Percentiles rank a stretch among this genome's conserved stretches.
phyloP scores from a whole-genome alignment of 1,140 invertebrate species.

The Aricia agestis region DNA sequence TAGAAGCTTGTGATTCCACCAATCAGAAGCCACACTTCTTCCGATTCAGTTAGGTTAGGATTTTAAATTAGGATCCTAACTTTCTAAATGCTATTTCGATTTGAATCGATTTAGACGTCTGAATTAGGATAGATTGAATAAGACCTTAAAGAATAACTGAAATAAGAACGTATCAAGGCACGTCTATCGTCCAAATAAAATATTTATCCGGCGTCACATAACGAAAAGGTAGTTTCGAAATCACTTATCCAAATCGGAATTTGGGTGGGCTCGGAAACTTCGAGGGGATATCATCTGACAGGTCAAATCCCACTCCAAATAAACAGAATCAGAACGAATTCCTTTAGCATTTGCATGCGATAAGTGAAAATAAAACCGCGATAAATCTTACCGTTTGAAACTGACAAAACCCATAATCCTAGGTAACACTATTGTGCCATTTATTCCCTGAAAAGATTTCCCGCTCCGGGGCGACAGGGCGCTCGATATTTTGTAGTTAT shows the following conservation, averaged over 20 bases:
- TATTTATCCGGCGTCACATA: neutral
- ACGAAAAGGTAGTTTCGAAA: neutral
- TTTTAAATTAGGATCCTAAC: too few relatives aligned
- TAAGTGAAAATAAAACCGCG: conserved; percentile 8
- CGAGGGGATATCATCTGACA: neutral
- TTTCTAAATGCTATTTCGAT: too few relatives aligned
- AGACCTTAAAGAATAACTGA: too few relatives aligned
- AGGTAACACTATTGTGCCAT: conserved; percentile 30
- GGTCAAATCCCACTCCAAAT: neutral
- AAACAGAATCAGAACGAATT: conserved; percentile 5
- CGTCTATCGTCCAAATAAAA: neutral
- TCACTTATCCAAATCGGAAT: neutral
- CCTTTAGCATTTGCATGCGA: conserved; percentile 2
- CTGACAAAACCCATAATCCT: conserved; percentile 28
- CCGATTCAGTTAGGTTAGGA: too few relatives aligned
- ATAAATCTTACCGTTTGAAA: conserved; percentile 12
- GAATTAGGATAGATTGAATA: too few relatives aligned
- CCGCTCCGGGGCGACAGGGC: conserved; percentile 30
- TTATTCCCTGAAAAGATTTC: conserved; percentile 29
- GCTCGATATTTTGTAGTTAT: conserved; percentile 8
- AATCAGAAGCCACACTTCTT: too few relatives aligned
- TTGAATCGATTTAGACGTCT: too few relatives aligned
- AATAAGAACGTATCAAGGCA: too few relatives aligned
- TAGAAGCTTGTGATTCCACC: too few relatives aligned
- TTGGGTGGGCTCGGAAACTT: neutral